A percentile compares a stretch with the other conserved stretches of the same genome.
Conservation (phyloP, 2,888 invertebrate species). For the Drosophila mercatorum region DNA sequence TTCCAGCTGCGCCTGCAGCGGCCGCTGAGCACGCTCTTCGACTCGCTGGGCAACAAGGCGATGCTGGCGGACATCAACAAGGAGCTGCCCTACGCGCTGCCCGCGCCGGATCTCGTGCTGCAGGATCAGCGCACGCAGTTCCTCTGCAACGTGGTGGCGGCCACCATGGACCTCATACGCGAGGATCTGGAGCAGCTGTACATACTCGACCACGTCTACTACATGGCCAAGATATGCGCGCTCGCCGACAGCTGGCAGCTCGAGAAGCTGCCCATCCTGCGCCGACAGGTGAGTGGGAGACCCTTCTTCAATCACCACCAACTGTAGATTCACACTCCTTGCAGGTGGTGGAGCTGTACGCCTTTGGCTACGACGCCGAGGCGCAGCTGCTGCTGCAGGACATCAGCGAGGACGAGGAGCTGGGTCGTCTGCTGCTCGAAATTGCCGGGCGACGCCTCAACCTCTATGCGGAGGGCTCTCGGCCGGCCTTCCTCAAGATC, state of each 20-base stretch:
- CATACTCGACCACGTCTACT: slow-evolving; percentile 86
- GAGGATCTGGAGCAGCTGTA: slow-evolving; percentile 86
- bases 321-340: not conserved
- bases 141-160: slow-evolving; percentile 89
- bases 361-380: slow-evolving; percentile 87
- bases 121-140: slow-evolving; percentile 89
- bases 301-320: no score
- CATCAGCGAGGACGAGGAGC: slow-evolving; percentile 88
- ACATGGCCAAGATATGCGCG: slow-evolving; percentile 90
- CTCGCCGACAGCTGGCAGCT: slow-evolving; percentile 92
- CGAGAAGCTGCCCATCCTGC: slow-evolving; percentile 89
- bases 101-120: slow-evolving; percentile 89
- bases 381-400: slow-evolving; percentile 88
- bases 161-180: slow-evolving; percentile 90
- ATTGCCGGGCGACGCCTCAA: slow-evolving; percentile 93
- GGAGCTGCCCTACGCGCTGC: slow-evolving; percentile 87
- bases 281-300: slow-evolving; percentile 89
- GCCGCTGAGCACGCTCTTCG: slow-evolving; percentile 91
- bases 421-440: slow-evolving; percentile 90
- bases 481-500: slow-evolving; percentile 88
- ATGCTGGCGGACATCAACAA: slow-evolving; percentile 84
- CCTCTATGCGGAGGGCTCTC: slow-evolving; percentile 87
- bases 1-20: slow-evolving; percentile 91
- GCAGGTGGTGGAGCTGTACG: slow-evolving; percentile 87
- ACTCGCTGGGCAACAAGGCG: slow-evolving; percentile 88